Percentiles rank a stretch among this genome's conserved stretches.
These are phyloP conservation scores for Pammene fasciana DNA, from an alignment of 2,888 invertebrate species.

Conservation along the genomic window DNA sequence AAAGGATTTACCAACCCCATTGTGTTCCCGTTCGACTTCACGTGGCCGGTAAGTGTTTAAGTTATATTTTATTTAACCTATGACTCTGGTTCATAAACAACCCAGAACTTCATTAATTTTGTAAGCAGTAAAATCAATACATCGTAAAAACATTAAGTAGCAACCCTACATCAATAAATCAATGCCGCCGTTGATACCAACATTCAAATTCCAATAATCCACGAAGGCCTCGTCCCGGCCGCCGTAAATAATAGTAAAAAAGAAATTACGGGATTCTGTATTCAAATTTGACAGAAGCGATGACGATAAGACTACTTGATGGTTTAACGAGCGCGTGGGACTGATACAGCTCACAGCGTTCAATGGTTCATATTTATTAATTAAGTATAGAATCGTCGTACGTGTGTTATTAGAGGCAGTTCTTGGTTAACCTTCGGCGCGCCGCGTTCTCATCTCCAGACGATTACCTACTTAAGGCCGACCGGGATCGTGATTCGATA, in stretches of 20 bases:
- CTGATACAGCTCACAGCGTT: slow-evolving; percentile 67
- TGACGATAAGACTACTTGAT: slow-evolving; percentile 76
- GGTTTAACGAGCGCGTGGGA: slow-evolving; percentile 78
- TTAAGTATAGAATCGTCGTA: slow-evolving; percentile 68
- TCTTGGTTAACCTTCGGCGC: slow-evolving; percentile 62
- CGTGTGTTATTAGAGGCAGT: slow-evolving; percentile 64
- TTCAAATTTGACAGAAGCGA: slow-evolving; percentile 80
- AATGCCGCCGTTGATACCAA: slow-evolving; percentile 66
- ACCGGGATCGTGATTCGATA: slow-evolving; percentile 76
- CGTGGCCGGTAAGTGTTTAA: slow-evolving; percentile 96
- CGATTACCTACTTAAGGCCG: slow-evolving; percentile 65
- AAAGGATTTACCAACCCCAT: slow-evolving; percentile 93
- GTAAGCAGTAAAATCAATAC: slow-evolving; percentile 71
- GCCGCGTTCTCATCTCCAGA: slow-evolving; percentile 70
- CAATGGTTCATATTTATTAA: slow-evolving; percentile 71
- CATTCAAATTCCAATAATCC: slow-evolving; percentile 78
- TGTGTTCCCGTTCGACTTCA: slow-evolving; percentile 95
- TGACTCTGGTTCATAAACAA: slow-evolving; percentile 51
- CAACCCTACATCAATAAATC: slow-evolving; percentile 76
- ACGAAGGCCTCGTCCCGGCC: slow-evolving; percentile 65
- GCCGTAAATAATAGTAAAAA: slow-evolving; percentile 72
- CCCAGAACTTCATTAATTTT: slow-evolving; percentile 63
- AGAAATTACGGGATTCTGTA: slow-evolving; percentile 75
- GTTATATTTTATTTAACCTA: slow-evolving; percentile 32
- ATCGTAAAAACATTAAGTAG: slow-evolving; percentile 75